phyloP scores from a whole-genome alignment of 2,888 invertebrate genomes.

The Mayetiola destructor region DNA sequence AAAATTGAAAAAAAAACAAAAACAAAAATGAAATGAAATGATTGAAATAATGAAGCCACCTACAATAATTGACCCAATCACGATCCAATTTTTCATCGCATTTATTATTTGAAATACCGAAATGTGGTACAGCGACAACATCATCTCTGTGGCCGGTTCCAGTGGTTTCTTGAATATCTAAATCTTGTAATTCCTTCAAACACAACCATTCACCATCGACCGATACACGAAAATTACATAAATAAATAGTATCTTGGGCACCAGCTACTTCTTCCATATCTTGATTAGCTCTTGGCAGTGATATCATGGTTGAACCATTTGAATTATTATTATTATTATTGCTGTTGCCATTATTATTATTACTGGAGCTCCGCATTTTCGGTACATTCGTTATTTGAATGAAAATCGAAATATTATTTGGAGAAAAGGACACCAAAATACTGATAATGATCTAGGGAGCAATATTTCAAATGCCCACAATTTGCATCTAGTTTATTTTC shows the following conservation, averaged over 20 bases:
- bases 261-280: constrained; percentile 55
- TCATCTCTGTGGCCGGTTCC: constrained; percentile 21
- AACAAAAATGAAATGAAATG: no score
- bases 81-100: constrained; percentile 24
- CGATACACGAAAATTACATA: constrained; percentile 93
- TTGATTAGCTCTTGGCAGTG: constrained; percentile 32
- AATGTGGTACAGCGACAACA: constrained; percentile 21
- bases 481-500: no score
- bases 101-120: constrained; percentile 23
- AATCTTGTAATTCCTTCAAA: constrained; percentile 82
- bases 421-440: no score
- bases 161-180: constrained; percentile 56
- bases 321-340: neutral
- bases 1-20: no score
- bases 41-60: constrained; percentile 25
- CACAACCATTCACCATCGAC: constrained; percentile 97
- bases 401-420: no score
- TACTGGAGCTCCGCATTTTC: constrained; percentile 3
- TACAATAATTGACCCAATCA: constrained; percentile 34
- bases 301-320: constrained; percentile 25
- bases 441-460: no score
- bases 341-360: neutral
- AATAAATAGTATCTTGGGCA: constrained; percentile 89
- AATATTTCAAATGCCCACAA: no score
- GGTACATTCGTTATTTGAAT: no score